Evolutionary conservation across 2,888 invertebrate genomes (phyloP).

Genomic region (Hipparchia semele): DNA sequence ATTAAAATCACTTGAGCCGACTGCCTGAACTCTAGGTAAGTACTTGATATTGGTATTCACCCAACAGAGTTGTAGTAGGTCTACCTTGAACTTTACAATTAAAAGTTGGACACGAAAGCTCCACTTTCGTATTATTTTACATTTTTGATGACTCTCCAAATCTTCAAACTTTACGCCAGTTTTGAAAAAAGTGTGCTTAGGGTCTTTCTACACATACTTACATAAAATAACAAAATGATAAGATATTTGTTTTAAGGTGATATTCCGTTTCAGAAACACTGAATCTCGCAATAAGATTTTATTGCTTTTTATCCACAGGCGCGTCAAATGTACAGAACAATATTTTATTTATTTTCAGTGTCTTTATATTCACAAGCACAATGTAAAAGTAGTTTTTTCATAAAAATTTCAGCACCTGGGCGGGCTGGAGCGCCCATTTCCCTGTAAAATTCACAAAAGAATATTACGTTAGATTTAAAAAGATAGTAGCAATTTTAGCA

Average conservation of each 20-base stretch:
- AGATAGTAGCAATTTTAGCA: not conserved
- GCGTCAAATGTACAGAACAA: not conserved
- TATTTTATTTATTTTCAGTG: not conserved
- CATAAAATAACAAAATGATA: not conserved
- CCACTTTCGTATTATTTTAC: not conserved
- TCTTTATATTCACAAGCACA: slow-evolving; percentile 1
- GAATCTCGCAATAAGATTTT: too few species aligned
- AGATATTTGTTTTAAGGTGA: too few species aligned
- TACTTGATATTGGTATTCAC: not conserved
- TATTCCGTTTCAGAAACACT: too few species aligned
- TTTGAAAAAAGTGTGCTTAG: not conserved
- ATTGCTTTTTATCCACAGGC: too few species aligned
- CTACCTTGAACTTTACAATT: not conserved
- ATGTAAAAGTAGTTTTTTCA: slow-evolving; percentile 2
- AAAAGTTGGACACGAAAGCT: slow-evolving; percentile 19
- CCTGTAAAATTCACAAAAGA: slow-evolving; percentile 8
- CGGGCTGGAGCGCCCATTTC: not conserved
- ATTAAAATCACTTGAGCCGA: too few species aligned
- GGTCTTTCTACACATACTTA: not conserved
- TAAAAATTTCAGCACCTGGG: slow-evolving; percentile 13
- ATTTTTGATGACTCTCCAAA: slow-evolving; percentile 16
- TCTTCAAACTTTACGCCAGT: not conserved
- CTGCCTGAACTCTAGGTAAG: too few species aligned
- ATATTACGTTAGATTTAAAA: not conserved
- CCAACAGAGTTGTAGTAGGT: not conserved